Conservation (phyloP, 2,113 vertebrate species). For the Mandrillus leucophaeus region DNA sequence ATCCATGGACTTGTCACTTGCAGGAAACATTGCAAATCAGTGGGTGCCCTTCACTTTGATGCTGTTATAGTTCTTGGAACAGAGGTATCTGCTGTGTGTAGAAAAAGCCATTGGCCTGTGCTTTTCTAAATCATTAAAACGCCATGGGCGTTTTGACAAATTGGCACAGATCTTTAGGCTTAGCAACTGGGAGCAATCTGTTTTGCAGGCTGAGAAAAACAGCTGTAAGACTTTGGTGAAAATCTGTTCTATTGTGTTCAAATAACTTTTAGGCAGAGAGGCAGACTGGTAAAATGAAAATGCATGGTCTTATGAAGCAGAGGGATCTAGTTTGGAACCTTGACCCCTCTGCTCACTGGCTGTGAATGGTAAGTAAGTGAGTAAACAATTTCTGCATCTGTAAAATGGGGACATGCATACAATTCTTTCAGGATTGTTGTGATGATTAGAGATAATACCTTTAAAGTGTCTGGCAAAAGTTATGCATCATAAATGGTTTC, state of each 20-base stretch:
- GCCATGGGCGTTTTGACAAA: constrained; percentile 25
- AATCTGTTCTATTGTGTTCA: background rate
- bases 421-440: background rate
- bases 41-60: background rate
- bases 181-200: constrained; percentile 20
- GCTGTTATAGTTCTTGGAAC: background rate
- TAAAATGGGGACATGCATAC: background rate
- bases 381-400: background rate
- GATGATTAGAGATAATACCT: background rate
- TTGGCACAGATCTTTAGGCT: background rate
- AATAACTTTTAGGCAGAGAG: background rate
- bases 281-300: background rate
- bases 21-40: background rate
- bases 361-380: background rate
- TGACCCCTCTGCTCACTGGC: background rate
- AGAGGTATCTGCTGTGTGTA: constrained; percentile 30
- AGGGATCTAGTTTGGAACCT: background rate
- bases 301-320: background rate
- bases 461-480: background rate
- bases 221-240: constrained; percentile 20
- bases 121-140: constrained; percentile 38
- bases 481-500: too few species aligned
- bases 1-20: background rate
- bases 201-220: constrained; percentile 48
- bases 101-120: background rate